A percentile compares a stretch with the other conserved stretches of the same genome.
Conservation (phyloP, 2,888 invertebrate genomes). For the Carcina quercana region DNA sequence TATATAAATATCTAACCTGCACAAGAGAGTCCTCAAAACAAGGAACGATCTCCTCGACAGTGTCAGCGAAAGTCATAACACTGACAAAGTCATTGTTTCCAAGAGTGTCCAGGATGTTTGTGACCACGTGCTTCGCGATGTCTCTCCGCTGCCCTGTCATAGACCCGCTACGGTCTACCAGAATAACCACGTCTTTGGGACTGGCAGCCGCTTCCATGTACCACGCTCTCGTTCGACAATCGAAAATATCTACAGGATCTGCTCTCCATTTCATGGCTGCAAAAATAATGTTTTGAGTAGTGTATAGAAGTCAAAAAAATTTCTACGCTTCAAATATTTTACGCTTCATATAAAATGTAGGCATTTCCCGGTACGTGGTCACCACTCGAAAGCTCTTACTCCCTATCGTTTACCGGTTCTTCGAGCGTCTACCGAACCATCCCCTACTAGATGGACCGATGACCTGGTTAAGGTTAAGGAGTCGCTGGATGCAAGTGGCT, state of each 20-base stretch:
- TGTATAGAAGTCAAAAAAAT: no score
- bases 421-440: no score
- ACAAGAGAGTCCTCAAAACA: conserved; percentile 94
- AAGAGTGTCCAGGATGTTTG: conserved; percentile 94
- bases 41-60: conserved; percentile 85
- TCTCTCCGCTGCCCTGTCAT: conserved; percentile 92
- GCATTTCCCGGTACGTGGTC: no score
- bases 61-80: conserved; percentile 92
- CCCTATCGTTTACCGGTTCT: no score
- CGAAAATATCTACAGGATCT: conserved; percentile 93
- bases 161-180: conserved; percentile 92
- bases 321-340: no score
- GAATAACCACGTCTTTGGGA: conserved; percentile 92
- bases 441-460: no score
- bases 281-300: no score
- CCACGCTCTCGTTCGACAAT: conserved; percentile 96
- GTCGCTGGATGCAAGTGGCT: no score
- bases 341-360: no score
- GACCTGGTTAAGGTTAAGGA: no score
- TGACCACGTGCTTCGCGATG: conserved; percentile 91
- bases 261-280: conserved; percentile 85
- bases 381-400: no score
- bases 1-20: no score
- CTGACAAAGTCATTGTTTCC: conserved; percentile 99
- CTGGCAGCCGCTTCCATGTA: conserved; percentile 98